phyloP scores from a whole-genome alignment of 2,888 invertebrate genomes.

The Cylindroiulus punctatus region DNA sequence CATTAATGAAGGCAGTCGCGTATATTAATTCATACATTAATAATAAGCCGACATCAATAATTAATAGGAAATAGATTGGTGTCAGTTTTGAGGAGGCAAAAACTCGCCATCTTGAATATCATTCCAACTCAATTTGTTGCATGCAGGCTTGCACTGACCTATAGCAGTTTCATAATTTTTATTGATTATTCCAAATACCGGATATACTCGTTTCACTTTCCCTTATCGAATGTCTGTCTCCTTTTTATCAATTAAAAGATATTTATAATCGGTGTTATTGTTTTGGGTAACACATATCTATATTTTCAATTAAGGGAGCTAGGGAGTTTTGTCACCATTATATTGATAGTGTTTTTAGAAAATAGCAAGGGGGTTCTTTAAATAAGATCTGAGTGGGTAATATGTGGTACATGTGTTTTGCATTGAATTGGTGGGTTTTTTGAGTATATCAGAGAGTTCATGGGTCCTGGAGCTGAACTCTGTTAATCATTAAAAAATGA shows the following conservation, averaged over 20 bases:
- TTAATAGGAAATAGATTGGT: conserved; percentile 29
- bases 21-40: background rate
- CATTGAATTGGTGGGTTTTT: no score
- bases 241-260: conserved; percentile 29
- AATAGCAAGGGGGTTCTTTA: background rate
- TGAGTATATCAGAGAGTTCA: no score
- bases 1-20: background rate
- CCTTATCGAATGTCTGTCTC: conserved; percentile 30
- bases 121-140: conserved; percentile 20
- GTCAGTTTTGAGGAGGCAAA: background rate
- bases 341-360: background rate
- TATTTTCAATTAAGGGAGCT: background rate
- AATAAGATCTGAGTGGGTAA: background rate
- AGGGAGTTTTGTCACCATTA: conserved; percentile 28
- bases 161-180: background rate
- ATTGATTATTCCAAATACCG: background rate
- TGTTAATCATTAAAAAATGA: conserved; percentile 58
- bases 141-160: background rate
- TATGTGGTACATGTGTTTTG: no score
- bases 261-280: conserved; percentile 1
- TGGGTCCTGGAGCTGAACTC: no score
- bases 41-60: background rate
- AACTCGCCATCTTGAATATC: background rate
- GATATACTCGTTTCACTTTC: conserved; percentile 24
- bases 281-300: conserved; percentile 9